phyloP scores from a whole-genome alignment of 2,888 invertebrate genomes.

The Andrena praecox region DNA sequence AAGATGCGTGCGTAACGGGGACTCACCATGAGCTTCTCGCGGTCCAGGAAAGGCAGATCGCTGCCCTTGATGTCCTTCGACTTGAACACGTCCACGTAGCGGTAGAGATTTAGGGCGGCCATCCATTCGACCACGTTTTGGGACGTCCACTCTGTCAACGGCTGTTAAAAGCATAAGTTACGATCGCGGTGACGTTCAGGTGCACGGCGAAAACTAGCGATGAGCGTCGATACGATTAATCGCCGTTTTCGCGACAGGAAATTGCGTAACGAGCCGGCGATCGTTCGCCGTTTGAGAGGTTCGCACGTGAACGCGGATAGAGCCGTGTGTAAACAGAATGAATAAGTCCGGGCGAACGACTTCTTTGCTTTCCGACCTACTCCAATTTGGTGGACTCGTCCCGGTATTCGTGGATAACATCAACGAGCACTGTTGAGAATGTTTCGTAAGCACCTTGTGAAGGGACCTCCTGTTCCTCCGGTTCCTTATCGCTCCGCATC shows the following conservation, averaged over 20 bases:
- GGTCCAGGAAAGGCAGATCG: slow-evolving; percentile 88
- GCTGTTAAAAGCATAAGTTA: slow-evolving; percentile 84
- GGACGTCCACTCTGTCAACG: slow-evolving; percentile 89
- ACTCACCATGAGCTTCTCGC: slow-evolving; percentile 89
- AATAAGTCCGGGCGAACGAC: slow-evolving; percentile 10
- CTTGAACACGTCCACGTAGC: slow-evolving; percentile 90
- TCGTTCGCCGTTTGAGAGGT: slow-evolving; percentile 28
- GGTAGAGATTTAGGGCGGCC: slow-evolving; percentile 90
- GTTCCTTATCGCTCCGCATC: background rate
- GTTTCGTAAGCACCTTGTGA: background rate
- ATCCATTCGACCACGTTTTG: slow-evolving; percentile 91
- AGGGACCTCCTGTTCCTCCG: background rate
- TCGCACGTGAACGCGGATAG: background rate
- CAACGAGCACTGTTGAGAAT: background rate
- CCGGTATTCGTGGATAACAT: background rate
- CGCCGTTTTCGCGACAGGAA: slow-evolving; percentile 22
- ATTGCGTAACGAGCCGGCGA: slow-evolving; percentile 47
- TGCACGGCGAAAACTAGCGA: background rate
- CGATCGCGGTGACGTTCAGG: slow-evolving; percentile 17
- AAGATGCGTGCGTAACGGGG: background rate
- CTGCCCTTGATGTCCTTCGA: slow-evolving; percentile 90
- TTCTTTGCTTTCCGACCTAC: background rate
- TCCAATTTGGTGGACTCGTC: background rate
- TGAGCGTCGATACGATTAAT: slow-evolving; percentile 34
- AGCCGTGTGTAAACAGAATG: slow-evolving; percentile 14